Conservation (phyloP, 1,140 invertebrate genomes). For the Drosophila lacertosa region DNA sequence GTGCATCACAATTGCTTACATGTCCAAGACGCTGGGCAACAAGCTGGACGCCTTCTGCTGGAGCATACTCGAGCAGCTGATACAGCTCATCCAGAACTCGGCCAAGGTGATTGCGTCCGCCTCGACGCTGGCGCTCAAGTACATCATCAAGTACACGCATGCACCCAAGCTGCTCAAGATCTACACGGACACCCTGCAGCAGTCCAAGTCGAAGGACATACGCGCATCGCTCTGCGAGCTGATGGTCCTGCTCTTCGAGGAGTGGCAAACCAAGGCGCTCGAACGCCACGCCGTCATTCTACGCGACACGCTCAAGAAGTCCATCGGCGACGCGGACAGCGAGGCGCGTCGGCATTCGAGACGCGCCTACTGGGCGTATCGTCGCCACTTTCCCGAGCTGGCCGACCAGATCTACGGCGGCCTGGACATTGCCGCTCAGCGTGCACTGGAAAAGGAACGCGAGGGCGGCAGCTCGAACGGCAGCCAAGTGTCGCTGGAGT, state of each 20-base stretch:
- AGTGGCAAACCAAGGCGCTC: slow-evolving; percentile 92
- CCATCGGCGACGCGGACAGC: slow-evolving; percentile 95
- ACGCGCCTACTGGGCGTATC: slow-evolving; percentile 96
- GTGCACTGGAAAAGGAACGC: slow-evolving; percentile 89
- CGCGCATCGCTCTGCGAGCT: slow-evolving; percentile 91
- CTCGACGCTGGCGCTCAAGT: slow-evolving; percentile 93
- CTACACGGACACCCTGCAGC: slow-evolving; percentile 90
- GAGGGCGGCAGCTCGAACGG: slow-evolving; percentile 46
- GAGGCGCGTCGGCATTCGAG: slow-evolving; percentile 92
- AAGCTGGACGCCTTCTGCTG: slow-evolving; percentile 95
- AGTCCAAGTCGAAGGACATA: slow-evolving; percentile 96
- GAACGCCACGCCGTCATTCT: slow-evolving; percentile 92
- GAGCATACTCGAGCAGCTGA: slow-evolving; percentile 91
- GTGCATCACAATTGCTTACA: slow-evolving; percentile 96
- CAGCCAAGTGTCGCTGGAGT: slow-evolving; percentile 37
- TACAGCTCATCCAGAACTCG: slow-evolving; percentile 97
- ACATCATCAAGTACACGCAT: slow-evolving; percentile 95
- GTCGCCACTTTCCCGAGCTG: slow-evolving; percentile 94
- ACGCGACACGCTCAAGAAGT: slow-evolving; percentile 94
- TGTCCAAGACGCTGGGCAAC: slow-evolving; percentile 92
- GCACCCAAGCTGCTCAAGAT: slow-evolving; percentile 93
- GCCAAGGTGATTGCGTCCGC: slow-evolving; percentile 98
- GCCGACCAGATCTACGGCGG: slow-evolving; percentile 93
- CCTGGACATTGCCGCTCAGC: slow-evolving; percentile 93
- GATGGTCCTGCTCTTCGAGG: slow-evolving; percentile 92